Base-by-base conservation (phyloP, 2,797 vertebrate genomes). In the Sebastes hopkinsi region DNA sequence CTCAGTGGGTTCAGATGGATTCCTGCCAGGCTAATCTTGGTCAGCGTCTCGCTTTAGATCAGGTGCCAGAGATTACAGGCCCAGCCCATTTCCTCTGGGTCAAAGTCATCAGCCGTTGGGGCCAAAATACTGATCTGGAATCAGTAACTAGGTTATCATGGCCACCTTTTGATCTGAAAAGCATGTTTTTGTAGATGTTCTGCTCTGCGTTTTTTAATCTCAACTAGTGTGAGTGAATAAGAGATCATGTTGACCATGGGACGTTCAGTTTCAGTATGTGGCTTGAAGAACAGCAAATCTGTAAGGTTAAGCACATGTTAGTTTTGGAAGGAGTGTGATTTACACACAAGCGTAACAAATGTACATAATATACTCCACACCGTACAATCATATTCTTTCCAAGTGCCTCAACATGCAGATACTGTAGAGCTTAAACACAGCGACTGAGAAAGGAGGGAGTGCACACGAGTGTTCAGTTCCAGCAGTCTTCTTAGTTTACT, bases 391-490 rank as follows among this genome's bases (percentile, higher is more conserved):
- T 90, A 75, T 92, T 94, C 93, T 94, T 95, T 95, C 92, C 93
- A 96, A 96, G 95, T 96, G 96, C 96, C 95, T 95, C 88, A 90
- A 89, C 79, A 82, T 91, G 88, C 87, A 92, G 86, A 90, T 89
- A 79, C 89, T 92, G 91, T 89, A 92, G 89, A 91, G 77, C 78
- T 86, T 75, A 75, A 83, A 81, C 74, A 73, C 55, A 65, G 79
- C 79, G 80, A 79, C 79, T 76, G 60, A 80, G 58, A 56, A 64
- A 70, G 72, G 67, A 75, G 67, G 67, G 80, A 78, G 78, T 80
- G 75, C 75, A 73, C 79, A 61, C 67, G 58, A 16, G 64, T 36
- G 67, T 82, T 86, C 67, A 29, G 54, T 79, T 70, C 62, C 54
- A 77, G 64, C 82, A 84, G 78, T 80, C 64, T 50, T 85, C 82